Conservation (phyloP, 2,113 vertebrate genomes). For the Mellivora capensis region DNA sequence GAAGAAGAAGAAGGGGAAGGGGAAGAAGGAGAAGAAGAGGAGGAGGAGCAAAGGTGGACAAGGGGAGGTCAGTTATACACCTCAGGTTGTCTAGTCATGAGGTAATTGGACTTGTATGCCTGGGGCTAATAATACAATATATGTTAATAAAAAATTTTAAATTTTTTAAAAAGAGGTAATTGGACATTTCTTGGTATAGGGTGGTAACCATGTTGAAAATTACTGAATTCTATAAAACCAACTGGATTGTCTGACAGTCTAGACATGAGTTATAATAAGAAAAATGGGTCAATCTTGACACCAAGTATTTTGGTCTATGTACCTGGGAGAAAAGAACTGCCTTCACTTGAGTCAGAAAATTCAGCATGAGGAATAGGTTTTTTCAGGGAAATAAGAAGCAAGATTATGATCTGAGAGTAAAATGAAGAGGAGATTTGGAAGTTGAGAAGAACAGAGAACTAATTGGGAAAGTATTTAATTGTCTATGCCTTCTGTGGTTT, state of each 20-base stretch:
- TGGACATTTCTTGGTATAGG: not conserved
- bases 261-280: not conserved
- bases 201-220: not conserved
- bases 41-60: not conserved
- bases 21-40: no score
- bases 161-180: not conserved
- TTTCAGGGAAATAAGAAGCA: constrained; percentile 14
- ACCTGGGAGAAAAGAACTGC: not conserved
- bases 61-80: not conserved
- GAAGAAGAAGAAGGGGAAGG: fast-evolving
- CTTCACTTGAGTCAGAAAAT: not conserved
- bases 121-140: no score
- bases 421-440: not conserved
- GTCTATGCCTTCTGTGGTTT: not conserved
- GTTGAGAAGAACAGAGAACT: not conserved
- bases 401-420: not conserved
- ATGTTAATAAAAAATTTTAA: no score
- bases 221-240: not conserved
- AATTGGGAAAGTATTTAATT: not conserved
- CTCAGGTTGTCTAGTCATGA: not conserved
- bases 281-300: not conserved
- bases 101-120: not conserved
- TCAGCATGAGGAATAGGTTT: not conserved
- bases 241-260: not conserved
- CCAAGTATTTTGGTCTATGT: not conserved